Percentiles rank a stretch among this genome's conserved stretches.
Conservation (phyloP, 1,140 invertebrate genomes). For the Batillaria attramentaria region DNA sequence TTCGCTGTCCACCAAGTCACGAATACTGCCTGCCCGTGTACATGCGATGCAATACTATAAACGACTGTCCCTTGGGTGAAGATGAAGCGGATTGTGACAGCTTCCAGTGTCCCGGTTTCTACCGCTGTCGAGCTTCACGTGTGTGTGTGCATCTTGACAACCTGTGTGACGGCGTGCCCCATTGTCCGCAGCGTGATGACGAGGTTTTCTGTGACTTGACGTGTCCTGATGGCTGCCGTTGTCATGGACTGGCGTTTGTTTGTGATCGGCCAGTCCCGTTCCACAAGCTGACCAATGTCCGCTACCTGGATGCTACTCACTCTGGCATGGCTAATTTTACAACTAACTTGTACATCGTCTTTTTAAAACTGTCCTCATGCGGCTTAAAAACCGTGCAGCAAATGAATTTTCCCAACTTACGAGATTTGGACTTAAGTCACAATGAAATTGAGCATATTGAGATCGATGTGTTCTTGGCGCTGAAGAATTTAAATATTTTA, state of each 20-base stretch:
- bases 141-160: background rate
- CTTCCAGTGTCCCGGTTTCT: background rate
- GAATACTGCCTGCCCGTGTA: background rate
- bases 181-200: background rate
- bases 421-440: background rate
- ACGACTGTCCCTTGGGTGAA: background rate
- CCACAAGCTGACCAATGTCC: too few species aligned
- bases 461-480: background rate
- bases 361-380: background rate
- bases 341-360: background rate
- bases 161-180: background rate
- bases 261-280: too few species aligned
- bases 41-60: background rate
- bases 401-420: background rate
- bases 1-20: background rate
- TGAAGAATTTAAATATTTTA: background rate
- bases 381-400: background rate
- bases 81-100: background rate
- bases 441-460: background rate
- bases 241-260: background rate
- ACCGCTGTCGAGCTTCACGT: background rate
- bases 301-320: too few species aligned
- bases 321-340: too few species aligned
- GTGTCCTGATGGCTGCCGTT: background rate
- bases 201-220: background rate